A percentile compares a stretch with the other conserved stretches of the same genome.
Evolutionary conservation across 2,797 vertebrate genomes (phyloP).

Genomic region (Tragopan temminckii): DNA sequence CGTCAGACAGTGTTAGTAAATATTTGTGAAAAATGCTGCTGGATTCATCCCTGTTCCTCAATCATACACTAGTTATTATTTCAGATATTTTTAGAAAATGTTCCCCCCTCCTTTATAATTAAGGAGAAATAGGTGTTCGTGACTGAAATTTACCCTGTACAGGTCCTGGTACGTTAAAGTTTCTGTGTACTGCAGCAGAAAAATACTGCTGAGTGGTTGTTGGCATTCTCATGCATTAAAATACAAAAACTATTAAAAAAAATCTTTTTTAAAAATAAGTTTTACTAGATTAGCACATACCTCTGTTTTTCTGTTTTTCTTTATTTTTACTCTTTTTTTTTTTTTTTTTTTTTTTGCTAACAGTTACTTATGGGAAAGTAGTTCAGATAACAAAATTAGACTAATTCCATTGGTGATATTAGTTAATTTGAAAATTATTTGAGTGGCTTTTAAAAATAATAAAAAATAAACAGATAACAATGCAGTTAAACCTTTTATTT

Average conservation of each 20-base stretch:
- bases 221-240: background rate
- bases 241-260: background rate
- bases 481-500: background rate
- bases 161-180: background rate
- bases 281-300: background rate
- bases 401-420: background rate
- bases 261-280: fast-evolving
- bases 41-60: background rate
- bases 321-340: background rate
- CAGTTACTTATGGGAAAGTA: background rate
- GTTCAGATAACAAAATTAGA: background rate
- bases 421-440: background rate
- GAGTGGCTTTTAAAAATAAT: background rate
- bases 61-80: background rate
- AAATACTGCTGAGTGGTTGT: background rate
- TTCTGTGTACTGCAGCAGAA: background rate
- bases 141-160: background rate
- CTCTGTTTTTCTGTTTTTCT: background rate
- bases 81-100: background rate
- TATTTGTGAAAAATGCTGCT: background rate
- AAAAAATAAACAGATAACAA: background rate
- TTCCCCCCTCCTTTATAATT: background rate
- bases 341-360: background rate
- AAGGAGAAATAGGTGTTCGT: background rate
- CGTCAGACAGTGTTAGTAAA: background rate